Evolutionary conservation across 2,797 vertebrate species (phyloP), one percentile per base, ranked within the genome.

Genomic region (Avahi laniger): DNA sequence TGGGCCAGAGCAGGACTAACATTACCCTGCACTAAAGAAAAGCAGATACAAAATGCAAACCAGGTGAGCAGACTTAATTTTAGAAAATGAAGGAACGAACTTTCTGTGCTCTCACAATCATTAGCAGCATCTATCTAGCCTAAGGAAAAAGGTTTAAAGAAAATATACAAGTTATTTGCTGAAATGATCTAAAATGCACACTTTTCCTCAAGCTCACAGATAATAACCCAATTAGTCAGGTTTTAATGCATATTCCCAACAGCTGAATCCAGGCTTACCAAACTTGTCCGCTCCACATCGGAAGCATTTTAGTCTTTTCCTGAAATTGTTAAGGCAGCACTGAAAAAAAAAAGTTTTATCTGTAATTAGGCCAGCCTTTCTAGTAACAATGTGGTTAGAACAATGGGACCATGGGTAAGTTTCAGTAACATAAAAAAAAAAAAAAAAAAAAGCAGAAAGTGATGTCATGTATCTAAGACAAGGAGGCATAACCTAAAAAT

Each of bases 271-370:
- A 50, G 96, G 99, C 99, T 92, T 99, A 99, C 99, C 99, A 13
- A 99, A 99, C 99, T 99, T 99, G 98, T 99, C 99, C 3, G 99
- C 99, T 98, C 99, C 99, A 98, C 99, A 99, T 98, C 99, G 99
- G 99, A 99, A 99, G 98, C 99, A 99, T 99, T 99, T 99, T 98
- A 99, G 99, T 98, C 99, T 99, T 98, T 99, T 99, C 98, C 99
- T 99, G 99, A 99, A 99, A 99, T 99, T 99, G 99, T 99, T 99
- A 98, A 99, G 99, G 99, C 99, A 99, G 99, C 99, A 99, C 99
- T 99, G 98, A 61, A 98, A 99, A 69, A 82, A 97, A 96, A 96
- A 92, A 92, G 72, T 84, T 90, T 93, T 61, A 91, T 81, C 54
- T 96, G 75, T 94, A 80, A 94, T 96, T 70, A 96, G 84, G 75